These are phyloP conservation scores for Gambelia wislizenii DNA, from an alignment of 2,797 vertebrate species.

Conservation along the genomic window DNA sequence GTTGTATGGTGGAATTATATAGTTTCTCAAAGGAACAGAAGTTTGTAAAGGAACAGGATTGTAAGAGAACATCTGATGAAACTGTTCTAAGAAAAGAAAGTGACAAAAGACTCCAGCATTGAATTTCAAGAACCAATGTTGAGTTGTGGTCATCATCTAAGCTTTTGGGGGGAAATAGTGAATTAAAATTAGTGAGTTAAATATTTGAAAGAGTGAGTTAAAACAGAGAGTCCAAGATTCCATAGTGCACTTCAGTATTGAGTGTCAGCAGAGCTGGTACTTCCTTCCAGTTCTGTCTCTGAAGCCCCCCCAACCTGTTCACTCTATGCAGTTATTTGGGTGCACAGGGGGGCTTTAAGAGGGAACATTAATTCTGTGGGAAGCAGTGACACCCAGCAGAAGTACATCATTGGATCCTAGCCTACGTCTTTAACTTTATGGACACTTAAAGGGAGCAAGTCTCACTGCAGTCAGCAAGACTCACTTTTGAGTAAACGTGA, in stretches of 20 bases:
- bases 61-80: not conserved
- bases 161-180: no score
- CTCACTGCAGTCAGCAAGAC: not conserved
- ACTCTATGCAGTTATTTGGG: no score
- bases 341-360: no score
- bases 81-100: not conserved
- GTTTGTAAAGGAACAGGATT: not conserved
- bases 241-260: no score
- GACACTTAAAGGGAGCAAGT: not conserved
- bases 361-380: no score
- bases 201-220: not conserved
- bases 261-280: no score
- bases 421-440: not conserved
- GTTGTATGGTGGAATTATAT: not conserved
- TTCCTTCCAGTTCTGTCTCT: no score
- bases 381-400: no score
- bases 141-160: not conserved
- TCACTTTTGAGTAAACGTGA: not conserved
- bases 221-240: no score
- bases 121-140: not conserved
- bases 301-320: no score
- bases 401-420: not conserved
- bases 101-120: not conserved
- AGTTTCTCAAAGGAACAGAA: not conserved
- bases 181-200: no score